Base-by-base conservation (phyloP, 1,140 invertebrate genomes). In the Penaeus vannamei region DNA sequence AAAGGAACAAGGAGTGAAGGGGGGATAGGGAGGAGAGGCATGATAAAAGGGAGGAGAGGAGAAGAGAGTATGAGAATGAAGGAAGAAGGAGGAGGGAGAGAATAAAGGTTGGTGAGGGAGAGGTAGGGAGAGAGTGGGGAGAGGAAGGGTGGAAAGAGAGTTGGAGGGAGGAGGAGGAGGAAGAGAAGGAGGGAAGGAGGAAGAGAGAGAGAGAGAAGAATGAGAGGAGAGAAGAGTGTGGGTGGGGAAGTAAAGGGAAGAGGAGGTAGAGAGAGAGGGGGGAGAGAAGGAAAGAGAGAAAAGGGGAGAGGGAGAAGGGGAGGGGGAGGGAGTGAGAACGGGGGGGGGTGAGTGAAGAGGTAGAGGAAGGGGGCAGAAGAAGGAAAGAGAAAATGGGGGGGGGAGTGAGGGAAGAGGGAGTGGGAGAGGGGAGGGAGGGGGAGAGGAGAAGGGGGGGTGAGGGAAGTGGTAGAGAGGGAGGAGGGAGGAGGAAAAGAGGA, bases 371-470 rank as follows among this genome's bases (percentile, higher is more conserved):
- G 62, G n/a, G 62, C 17, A 64, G 62, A n/a, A 64, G 62, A n/a
- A 64, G 62, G 62, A 64, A n/a, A n/a, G n/a, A 19, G 62, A 64
- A 19, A n/a, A 64, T 19, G 62, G n/a, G n/a, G 62, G n/a, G 62
- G 62, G 62, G n/a, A n/a, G 17, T 17, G 62, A n/a, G 62, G 62
- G n/a, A n/a, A 64, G n/a, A n/a, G n/a, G 62, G 62, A 64, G 17
- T 64, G 62, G 62, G n/a, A 64, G 62, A 64, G n/a, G 62, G n/a
- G 62, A 64, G n/a, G 62, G 62, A 64, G n/a, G 62, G 62, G 62
- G 62, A 64, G n/a, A n/a, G 62, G n/a, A n/a, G 62, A 64, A n/a
- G 17, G 62, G 17, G 62, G n/a, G n/a, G n/a, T 19, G 62, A 64
- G 62, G n/a, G n/a, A 19, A 64, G n/a, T 64, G 62, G n/a, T 64